Evolutionary conservation across 2,113 vertebrate genomes (phyloP), one percentile per base, ranked within the genome.

Genomic region (Heteronetta atricapilla): DNA sequence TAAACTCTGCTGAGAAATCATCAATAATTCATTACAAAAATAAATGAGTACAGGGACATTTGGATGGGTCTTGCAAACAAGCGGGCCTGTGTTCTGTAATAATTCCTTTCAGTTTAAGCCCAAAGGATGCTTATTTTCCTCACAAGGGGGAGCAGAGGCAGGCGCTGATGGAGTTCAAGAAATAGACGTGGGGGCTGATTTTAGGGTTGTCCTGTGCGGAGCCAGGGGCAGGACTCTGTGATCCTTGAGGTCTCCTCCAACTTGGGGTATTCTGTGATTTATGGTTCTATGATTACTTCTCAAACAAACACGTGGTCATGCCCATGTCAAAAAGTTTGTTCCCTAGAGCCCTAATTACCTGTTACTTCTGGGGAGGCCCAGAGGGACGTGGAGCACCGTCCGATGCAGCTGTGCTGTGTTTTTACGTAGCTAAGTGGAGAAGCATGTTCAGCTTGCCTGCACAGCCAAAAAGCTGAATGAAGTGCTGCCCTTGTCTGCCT

Each of bases 1-100:
- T 60, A 86, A 80, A 88, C 83, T 93, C 90, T 96, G 93, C 96
- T 94, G 86, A 96, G 96, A 97, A 97, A 86, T 89, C 59, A 84
- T 97, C 92, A 93, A 95, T 97, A 90, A 97, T 96, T 77, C 77
- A 96, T 94, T 82, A 1, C 1, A 28, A 87, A 73, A 90, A 78
- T 29, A 75, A 93, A 94, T 29, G 2, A 79, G 52, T 53, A n/a
- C 81, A 93, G 75, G 86, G 77, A 92, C 81, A 36, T 92, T 96
- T 86, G 94, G 88, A 72, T 94, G 58, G 56, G 31, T 89, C 86
- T 91, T 93, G 80, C 94, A 93, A 94, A 94, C 91, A 95, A 59
- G 50, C 76, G 76, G 56, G 55, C 76, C 62, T 44, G 55, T 89
- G 72, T 83, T 86, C 88, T 94, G 46, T 88, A 66, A 81, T 78